phyloP scores from a whole-genome alignment of 1,140 invertebrate genomes.

The Phthorimaea operculella region DNA sequence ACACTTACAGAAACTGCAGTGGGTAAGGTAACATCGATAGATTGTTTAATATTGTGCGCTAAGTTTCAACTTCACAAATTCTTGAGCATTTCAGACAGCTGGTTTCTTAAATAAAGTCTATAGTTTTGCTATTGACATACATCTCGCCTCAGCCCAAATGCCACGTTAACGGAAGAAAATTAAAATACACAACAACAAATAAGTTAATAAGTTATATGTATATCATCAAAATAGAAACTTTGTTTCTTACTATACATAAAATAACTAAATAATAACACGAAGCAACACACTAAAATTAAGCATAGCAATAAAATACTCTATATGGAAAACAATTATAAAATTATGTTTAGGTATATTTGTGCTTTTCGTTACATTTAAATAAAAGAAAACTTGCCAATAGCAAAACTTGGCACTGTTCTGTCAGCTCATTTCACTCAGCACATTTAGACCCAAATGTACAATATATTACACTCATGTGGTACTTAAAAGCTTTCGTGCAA shows the following conservation, averaged over 20 bases:
- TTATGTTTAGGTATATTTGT: constrained; percentile 36
- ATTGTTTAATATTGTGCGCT: constrained; percentile 63
- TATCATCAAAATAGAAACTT: constrained; percentile 58
- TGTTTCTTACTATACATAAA: constrained; percentile 61
- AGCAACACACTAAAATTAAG: constrained; percentile 62
- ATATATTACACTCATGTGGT: constrained; percentile 66
- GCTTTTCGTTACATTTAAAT: constrained; percentile 34
- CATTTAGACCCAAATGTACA: constrained; percentile 67
- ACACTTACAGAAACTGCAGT: constrained; percentile 49
- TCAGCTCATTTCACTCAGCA: constrained; percentile 62
- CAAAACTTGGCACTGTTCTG: constrained; percentile 61
- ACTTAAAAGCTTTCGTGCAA: constrained; percentile 54
- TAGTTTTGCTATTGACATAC: constrained; percentile 65
- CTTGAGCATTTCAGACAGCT: constrained; percentile 63
- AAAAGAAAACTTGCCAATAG: constrained; percentile 49
- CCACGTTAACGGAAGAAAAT: constrained; percentile 15
- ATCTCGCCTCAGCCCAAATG: too few species aligned
- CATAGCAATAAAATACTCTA: constrained; percentile 55
- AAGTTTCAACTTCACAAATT: constrained; percentile 61
- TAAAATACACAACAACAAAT: constrained; percentile 61
- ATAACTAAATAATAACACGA: constrained; percentile 61
- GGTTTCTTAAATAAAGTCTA: constrained; percentile 52
- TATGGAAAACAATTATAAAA: constrained; percentile 54
- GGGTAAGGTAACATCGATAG: constrained; percentile 62
- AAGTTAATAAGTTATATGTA: constrained; percentile 59